Base-by-base conservation (phyloP, 2,797 vertebrate species). In the Cossypha heuglini region DNA sequence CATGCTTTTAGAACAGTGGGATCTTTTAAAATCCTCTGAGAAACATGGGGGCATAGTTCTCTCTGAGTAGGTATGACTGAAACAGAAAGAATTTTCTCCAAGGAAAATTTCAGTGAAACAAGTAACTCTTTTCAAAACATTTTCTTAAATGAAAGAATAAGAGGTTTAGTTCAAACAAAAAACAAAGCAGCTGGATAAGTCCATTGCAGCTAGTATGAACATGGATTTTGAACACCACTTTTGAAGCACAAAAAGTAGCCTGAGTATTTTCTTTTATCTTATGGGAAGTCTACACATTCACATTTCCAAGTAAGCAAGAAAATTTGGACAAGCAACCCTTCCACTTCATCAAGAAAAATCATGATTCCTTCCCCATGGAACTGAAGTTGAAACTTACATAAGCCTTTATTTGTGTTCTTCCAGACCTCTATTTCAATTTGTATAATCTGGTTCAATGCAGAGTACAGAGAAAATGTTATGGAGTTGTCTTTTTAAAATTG, bases 401-500 rank as follows among this genome's bases (percentile, higher is more conserved):
- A 74, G 35, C 19, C 14, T 88, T 67, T 22, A 46, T 40, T 35
- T 58, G 37, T 73, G 5, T 49, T 76, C 45, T 86, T 88, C 28
- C 43, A 78, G 78, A 75, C 3, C 4, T 4, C 26, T 73, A 19
- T 33, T 68, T 80, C 33, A 62, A 11, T 59, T 35, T 75, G 46
- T 13, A 46, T 33, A 72, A 73, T 52, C 20, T 86, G 46, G 14
- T 33, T 80, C 19, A 68, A 68, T 5, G 3, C 28, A 45, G 4
- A 74, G 13, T 40, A 74, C 19, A 37, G 24, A 84, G 29, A 77
- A 94, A 48, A 64, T 8, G 6, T 12, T 58, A 52, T 5, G 5
- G 2, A 7, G 2, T 20, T 38, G 5, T 2, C 4, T 18, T 38
- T 69, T 64, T 11, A 4, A 1, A 43, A 3, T 58, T 81, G 69